Base-by-base conservation (phyloP, 2,888 invertebrate genomes). In the Lepas anatifera region DNA sequence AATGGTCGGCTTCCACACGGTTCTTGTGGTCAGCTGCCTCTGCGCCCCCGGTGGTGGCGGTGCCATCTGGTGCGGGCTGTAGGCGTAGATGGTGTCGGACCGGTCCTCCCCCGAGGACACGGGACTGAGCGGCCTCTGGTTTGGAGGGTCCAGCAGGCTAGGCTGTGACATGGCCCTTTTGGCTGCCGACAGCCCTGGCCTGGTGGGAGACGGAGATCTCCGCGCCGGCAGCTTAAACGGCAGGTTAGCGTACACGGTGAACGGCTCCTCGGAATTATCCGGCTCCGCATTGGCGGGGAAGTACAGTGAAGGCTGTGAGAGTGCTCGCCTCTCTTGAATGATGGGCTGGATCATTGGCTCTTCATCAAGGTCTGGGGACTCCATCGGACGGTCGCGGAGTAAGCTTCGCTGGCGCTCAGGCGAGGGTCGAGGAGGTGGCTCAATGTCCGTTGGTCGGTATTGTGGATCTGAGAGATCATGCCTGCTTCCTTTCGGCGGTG, bases 81-180 rank as follows among this genome's bases (percentile, higher is more conserved):
- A 58, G 13, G 58, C 58, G 58, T 58, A 58, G 18, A 58, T 35
- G 32, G 58, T 58, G 58, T 58, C 58, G 22, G 58, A 58, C 18
- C 58, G 58, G 22, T 58, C 58, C 8, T 22, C 58, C 18, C 22
- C 2, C 32, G 32, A 32, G 32, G 58, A 22, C 22, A 22, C 32
- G 58, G 32, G 32, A 35, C 35, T 35, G 22, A 4, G 22, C 32
- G 58, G 32, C 58, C 32, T 18, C 32, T 32, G 32, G 18, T 35
- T 22, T n/a, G n/a, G n/a, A n/a, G n/a, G n/a, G n/a, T n/a, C n/a
- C 58, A 58, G 58, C 58, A 58, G 58, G 22, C 58, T 58, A 16
- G 58, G 58, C 58, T 58, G 58, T 22, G 58, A 58, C 58, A 58
- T 58, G 58, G 58, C 58, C 58, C 58, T 32, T 22, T 58, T 58